Evolutionary conservation across 2,888 invertebrate species (phyloP).

Genomic region (Hofmannophila pseudospretella): DNA sequence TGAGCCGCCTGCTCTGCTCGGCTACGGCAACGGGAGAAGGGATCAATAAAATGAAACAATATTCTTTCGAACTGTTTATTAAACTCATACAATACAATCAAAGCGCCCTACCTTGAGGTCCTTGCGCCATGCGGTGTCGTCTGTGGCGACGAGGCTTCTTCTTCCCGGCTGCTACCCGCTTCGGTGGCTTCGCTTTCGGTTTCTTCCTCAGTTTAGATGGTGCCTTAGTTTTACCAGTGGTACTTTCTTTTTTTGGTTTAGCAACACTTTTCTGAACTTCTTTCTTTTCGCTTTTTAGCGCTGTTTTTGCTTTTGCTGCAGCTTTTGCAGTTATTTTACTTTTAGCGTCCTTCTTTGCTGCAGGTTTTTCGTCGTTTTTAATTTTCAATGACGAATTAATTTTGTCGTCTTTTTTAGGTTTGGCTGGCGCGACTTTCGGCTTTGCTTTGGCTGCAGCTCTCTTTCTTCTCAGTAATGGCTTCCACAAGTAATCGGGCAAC

Average conservation of each 20-base stretch:
- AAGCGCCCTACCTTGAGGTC: neutral
- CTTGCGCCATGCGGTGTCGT: neutral
- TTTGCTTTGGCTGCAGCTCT: conserved; percentile 1
- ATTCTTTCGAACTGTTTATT: conserved; percentile 17
- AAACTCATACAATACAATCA: neutral
- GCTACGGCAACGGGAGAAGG: conserved; percentile 19
- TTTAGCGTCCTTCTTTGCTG: neutral
- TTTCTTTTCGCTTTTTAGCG: neutral
- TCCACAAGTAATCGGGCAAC: conserved; percentile 22
- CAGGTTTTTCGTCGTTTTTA: neutral
- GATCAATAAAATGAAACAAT: conserved; percentile 18
- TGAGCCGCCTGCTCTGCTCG: conserved; percentile 42
- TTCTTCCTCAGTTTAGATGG: neutral
- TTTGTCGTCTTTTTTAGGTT: conserved; percentile 1
- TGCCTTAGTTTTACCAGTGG: neutral
- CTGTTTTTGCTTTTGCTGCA: too few relatives aligned
- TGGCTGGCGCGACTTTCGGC: too few relatives aligned
- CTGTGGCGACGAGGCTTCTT: neutral
- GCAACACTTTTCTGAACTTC: conserved; percentile 1
- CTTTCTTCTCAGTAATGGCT: neutral
- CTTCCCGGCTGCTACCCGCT: neutral
- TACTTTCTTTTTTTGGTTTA: neutral
- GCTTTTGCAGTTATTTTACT: neutral
- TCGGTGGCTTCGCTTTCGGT: neutral
- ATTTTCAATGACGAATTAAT: neutral